These are phyloP conservation scores for Timandra comae DNA, from an alignment of 2,888 invertebrate species.

Conservation along the genomic window DNA sequence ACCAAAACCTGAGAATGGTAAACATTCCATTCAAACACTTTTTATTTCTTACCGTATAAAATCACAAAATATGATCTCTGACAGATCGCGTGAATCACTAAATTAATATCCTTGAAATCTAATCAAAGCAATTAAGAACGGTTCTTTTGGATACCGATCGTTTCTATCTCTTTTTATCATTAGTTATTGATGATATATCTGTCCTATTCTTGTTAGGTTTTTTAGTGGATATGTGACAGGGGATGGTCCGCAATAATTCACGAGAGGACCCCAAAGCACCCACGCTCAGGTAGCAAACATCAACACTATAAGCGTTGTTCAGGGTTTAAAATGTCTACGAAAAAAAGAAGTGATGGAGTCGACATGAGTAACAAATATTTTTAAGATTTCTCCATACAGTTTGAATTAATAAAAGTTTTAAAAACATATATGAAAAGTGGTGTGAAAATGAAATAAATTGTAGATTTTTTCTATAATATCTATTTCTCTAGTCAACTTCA, in stretches of 20 bases:
- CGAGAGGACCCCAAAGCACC: constrained; percentile 57
- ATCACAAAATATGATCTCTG: constrained; percentile 70
- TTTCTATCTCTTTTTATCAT: constrained; percentile 29
- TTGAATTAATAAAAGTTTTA: no score
- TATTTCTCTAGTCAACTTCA: no score
- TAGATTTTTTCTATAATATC: no score
- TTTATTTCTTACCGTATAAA: constrained; percentile 59
- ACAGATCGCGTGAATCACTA: constrained; percentile 65
- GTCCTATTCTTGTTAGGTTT: constrained; percentile 36
- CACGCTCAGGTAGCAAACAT: constrained; percentile 73
- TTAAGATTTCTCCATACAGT: no score
- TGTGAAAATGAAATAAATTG: no score
- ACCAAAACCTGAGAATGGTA: constrained; percentile 60
- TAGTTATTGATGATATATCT: constrained; percentile 10
- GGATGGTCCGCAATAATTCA: constrained; percentile 71
- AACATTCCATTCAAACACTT: constrained; percentile 57
- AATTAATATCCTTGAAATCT: constrained; percentile 76
- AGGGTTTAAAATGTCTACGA: constrained; percentile 50
- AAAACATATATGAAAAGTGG: no score
- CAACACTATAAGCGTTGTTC: constrained; percentile 67
- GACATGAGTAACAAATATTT: constrained; percentile 7
- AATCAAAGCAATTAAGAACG: constrained; percentile 72
- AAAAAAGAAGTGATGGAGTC: constrained; percentile 29
- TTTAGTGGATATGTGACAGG: constrained; percentile 67
- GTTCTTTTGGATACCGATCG: constrained; percentile 40